Evolutionary conservation across 2,113 vertebrate genomes (phyloP).

Genomic region (Anguilla japonica): DNA sequence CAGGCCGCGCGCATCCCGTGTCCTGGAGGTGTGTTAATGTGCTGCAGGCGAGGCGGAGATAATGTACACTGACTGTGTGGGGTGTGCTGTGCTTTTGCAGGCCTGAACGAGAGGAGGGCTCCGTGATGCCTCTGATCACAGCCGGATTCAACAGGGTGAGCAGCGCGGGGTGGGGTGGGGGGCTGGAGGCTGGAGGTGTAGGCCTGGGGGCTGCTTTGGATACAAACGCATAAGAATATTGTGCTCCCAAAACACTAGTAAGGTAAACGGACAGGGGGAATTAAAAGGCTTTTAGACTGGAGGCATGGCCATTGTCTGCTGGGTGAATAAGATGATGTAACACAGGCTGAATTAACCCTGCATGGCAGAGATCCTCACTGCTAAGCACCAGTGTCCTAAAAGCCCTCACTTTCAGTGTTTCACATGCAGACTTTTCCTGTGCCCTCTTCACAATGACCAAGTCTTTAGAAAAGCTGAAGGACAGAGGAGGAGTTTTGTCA

Average conservation of each 20-base stretch:
- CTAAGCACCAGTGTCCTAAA: neutral
- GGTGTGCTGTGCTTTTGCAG: conserved; percentile 62
- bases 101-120: conserved; percentile 88
- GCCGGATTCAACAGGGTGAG: conserved; percentile 94
- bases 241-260: neutral
- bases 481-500: neutral
- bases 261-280: neutral
- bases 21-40: neutral
- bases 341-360: neutral
- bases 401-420: neutral
- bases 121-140: conserved; percentile 86
- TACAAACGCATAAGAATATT: neutral
- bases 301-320: neutral
- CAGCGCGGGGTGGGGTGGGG: neutral
- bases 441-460: neutral
- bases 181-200: neutral
- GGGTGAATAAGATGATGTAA: neutral
- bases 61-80: neutral
- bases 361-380: too few relatives aligned
- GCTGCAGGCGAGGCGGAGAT: too few relatives aligned
- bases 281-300: neutral
- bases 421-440: neutral
- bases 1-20: conserved; percentile 14
- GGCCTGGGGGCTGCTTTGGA: neutral
- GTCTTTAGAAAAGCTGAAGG: neutral